Base-by-base conservation (phyloP, 2,888 invertebrate genomes). In the Tipula unca region DNA sequence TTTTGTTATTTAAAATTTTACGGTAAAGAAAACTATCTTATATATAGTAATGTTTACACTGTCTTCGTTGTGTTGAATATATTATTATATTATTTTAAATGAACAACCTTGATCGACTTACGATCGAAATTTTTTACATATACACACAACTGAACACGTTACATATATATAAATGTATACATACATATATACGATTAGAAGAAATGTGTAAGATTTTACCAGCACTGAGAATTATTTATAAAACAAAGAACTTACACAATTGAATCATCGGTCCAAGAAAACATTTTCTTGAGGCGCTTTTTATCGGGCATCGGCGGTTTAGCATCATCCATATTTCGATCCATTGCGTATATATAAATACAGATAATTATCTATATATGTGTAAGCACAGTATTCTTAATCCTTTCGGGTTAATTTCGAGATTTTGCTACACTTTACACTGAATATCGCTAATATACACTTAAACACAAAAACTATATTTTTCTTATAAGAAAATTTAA, bases 231-330 rank as follows among this genome's bases (percentile, higher is more conserved):
- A 39, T 36, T 36, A 32, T 32, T 32, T 32, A 1, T 39, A 32
- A 48, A 85, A 29, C 42, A n/a, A 54, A 10, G 39, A 36, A 85
- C 85, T 82, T 82, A 85, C 85, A 20, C 39, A 29, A 29, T 82
- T 39, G 85, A 84, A 42, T 86, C 86, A 85, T 86, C 86, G 29
- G 86, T 86, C 86, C 86, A 86, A 29, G 86, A 86, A 84, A 86
- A 86, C 86, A 86, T 86, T 82, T 86, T 86, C 42, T 86, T 86
- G 4, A 86, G 84, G 17, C 84, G 82, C 20, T 85, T 86, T 86
- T 86, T 86, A 82, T 86, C 86, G 4, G 86, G 83, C 86, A 85
- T 86, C 17, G 69, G 69, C 25, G 69, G 69, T 69, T 69, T 84
- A 29, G 69, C 84, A 85, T 83, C 35, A 83, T 83, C 35, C 35